phyloP scores from a whole-genome alignment of 2,888 invertebrate genomes.

The Andricus quercusramuli region DNA sequence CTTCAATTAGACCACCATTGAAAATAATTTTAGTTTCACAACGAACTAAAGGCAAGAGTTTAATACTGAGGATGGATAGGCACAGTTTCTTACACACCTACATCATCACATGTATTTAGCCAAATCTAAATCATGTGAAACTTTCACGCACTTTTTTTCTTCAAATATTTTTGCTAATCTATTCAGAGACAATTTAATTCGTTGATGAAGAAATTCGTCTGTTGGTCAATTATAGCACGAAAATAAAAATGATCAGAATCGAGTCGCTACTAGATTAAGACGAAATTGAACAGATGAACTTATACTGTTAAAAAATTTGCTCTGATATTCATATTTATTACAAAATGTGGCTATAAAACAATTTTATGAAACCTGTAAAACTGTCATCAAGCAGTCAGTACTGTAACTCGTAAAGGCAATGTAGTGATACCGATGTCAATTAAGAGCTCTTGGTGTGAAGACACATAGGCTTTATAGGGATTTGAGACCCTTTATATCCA shows the following conservation, averaged over 20 bases:
- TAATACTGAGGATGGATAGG: no score
- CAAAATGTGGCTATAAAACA: neutral
- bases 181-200: no score
- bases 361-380: neutral
- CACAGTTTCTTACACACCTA: neutral
- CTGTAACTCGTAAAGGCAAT: neutral
- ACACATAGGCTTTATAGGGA: slow-evolving; percentile 13
- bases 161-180: no score
- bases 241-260: no score
- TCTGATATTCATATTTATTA: neutral
- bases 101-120: neutral
- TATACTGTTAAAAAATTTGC: neutral
- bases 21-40: slow-evolving; percentile 24
- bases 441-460: slow-evolving; percentile 5
- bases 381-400: neutral
- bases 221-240: no score
- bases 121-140: no score
- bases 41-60: neutral
- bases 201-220: no score
- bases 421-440: neutral
- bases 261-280: no score
- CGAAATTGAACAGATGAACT: neutral
- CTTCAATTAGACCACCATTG: slow-evolving; percentile 18
- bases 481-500: slow-evolving; percentile 13
- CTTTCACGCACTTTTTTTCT: no score